Conservation (phyloP, 1,140 invertebrate genomes). For the Drosophila elegans region DNA sequence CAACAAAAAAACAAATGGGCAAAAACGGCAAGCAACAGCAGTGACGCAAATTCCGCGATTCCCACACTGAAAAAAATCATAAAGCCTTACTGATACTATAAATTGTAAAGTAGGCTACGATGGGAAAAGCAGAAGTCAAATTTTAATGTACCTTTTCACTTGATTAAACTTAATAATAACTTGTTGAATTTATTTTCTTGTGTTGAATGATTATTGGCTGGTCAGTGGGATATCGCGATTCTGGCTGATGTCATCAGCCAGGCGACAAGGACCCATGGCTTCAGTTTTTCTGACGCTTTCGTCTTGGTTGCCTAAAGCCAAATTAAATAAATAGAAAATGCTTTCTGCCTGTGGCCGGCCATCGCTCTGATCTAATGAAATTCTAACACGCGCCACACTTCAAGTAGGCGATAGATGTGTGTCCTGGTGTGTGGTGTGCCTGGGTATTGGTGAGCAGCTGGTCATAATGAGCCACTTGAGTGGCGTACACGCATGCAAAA, state of each 20-base stretch:
- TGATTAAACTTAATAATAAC: too few relatives aligned
- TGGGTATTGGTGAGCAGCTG: slow-evolving; percentile 20
- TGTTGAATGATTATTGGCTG: not conserved
- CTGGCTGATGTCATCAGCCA: slow-evolving; percentile 70
- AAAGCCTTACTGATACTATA: too few relatives aligned
- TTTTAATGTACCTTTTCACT: too few relatives aligned
- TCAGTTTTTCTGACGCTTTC: slow-evolving; percentile 24
- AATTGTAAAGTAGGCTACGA: too few relatives aligned
- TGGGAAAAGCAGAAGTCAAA: too few relatives aligned
- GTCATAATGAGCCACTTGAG: slow-evolving; percentile 64
- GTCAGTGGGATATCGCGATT: slow-evolving; percentile 19
- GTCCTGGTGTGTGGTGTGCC: slow-evolving; percentile 6
- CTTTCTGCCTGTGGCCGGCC: slow-evolving; percentile 27
- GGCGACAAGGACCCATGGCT: slow-evolving; percentile 40
- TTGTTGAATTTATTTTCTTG: not conserved
- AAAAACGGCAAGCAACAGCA: slow-evolving; percentile 12
- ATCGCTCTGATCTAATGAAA: slow-evolving; percentile 71
- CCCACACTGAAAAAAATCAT: slow-evolving; percentile 5
- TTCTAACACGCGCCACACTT: slow-evolving; percentile 61
- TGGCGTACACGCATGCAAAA: slow-evolving; percentile 57
- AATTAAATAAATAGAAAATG: slow-evolving; percentile 79
- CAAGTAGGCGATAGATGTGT: slow-evolving; percentile 31
- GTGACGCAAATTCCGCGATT: slow-evolving; percentile 40
- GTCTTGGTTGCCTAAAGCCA: slow-evolving; percentile 46
- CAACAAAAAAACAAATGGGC: not conserved